Base-by-base conservation (phyloP, 1,140 invertebrate species). In the Drosophila dunni region DNA sequence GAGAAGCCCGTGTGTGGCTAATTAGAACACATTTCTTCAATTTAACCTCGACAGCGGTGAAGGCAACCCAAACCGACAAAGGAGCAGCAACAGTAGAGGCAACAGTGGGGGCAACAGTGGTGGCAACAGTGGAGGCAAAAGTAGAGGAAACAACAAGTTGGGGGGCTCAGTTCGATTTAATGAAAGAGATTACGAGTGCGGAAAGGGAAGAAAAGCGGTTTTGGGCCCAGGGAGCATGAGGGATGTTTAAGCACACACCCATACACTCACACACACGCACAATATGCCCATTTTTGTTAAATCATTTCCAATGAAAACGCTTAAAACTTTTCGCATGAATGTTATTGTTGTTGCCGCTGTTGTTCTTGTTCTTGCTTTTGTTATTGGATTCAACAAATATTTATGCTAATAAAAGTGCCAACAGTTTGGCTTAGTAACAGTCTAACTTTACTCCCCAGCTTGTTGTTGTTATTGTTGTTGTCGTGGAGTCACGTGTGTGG, bases 1-100 rank as follows among this genome's bases (percentile, higher is more conserved):
- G 60, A 75, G 71, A 53, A 70, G 62, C 66, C 62, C 80, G 77
- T 80, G 83, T 83, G 73, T 88, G 77, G 79, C 79, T 88, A 88
- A 88, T 88, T 88, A 83, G 84, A 78, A 89, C 79, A 89, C 79
- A 88, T 88, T 88, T 88, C 83, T 88, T 83, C 84, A 88, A 88
- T 88, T 88, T 89, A 89, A 89, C 77, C 83, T 69, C 63, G 73
- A 67, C 79, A 83, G 51, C 53, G 53, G 74, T 17, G 38, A 60
- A 42, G 56, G 72, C 53, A 63, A 69, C 44, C 51, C 42, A 44
- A 51, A 58, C 72, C 56, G 29, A 74, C 50, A 33, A 58, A 65
- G 58, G 65, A 60, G 44, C 46, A 44, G 10, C 24, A 40, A n/a
- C 54, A 69, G 24, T 29, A 29, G 24, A 29, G 24, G 24, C 2